A percentile compares a stretch with the other conserved stretches of the same genome.
phyloP scores from a whole-genome alignment of 1,140 invertebrate species.

The Steinernema feltiae region DNA sequence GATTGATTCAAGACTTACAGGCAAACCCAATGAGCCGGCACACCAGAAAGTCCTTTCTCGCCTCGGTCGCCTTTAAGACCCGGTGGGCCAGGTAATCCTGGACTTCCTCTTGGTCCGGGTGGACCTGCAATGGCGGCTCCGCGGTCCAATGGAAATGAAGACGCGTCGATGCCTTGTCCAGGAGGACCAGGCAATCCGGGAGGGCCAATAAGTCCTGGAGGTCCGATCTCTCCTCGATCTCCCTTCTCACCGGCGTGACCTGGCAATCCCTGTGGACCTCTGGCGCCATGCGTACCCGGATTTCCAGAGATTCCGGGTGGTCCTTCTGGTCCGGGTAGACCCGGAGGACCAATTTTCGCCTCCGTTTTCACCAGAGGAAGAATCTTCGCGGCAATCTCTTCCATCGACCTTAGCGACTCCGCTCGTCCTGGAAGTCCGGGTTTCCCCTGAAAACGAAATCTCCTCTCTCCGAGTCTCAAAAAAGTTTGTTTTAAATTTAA shows the following conservation, averaged over 20 bases:
- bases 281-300: constrained; percentile 21
- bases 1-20: constrained; percentile 14
- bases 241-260: constrained; percentile 48
- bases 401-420: constrained; percentile 19
- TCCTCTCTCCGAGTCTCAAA: neutral
- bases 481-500: neutral
- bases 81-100: constrained; percentile 36
- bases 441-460: constrained; percentile 25
- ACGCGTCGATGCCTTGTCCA: constrained; percentile 17
- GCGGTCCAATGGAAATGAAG: constrained; percentile 7
- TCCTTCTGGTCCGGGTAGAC: constrained; percentile 28
- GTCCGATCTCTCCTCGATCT: constrained; percentile 50
- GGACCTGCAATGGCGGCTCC: constrained; percentile 21
- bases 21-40: constrained; percentile 40
- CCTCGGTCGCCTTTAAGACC: constrained; percentile 31
- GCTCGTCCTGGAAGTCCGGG: constrained; percentile 18
- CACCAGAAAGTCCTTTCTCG: constrained; percentile 27
- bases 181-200: constrained; percentile 39
- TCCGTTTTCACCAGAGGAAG: constrained; percentile 34
- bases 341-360: constrained; percentile 37
- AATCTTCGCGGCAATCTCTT: constrained; percentile 23
- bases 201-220: constrained; percentile 44
- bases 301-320: constrained; percentile 28
- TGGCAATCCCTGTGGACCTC: constrained; percentile 47
- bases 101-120: constrained; percentile 20